A percentile compares a stretch with the other conserved stretches of the same genome.
Conservation (phyloP, 1,140 invertebrate species). For the Drosophila subobscura region DNA sequence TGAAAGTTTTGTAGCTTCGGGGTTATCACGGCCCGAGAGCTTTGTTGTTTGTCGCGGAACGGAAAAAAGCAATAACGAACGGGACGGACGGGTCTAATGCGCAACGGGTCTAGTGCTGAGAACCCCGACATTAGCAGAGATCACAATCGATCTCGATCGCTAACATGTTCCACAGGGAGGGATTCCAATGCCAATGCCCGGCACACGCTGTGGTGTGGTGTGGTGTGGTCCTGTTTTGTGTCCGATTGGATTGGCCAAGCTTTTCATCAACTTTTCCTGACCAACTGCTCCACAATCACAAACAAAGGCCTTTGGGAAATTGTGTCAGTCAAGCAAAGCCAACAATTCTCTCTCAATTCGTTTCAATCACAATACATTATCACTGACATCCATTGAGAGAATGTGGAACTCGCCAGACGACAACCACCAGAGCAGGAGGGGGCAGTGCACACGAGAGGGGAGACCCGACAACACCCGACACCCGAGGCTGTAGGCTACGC, state of each 20-base stretch:
- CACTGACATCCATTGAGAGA: slow-evolving; percentile 68
- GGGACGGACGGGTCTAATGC: slow-evolving; percentile 47
- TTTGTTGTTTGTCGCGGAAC: slow-evolving; percentile 59
- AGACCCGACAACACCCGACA: neutral
- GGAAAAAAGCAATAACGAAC: slow-evolving; percentile 45
- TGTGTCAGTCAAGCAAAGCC: slow-evolving; percentile 51
- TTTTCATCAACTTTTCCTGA: slow-evolving; percentile 42
- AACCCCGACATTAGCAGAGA: slow-evolving; percentile 28
- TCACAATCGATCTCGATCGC: slow-evolving; percentile 19
- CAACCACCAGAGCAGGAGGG: neutral
- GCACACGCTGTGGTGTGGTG: neutral
- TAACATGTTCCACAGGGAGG: neutral
- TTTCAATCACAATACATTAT: slow-evolving; percentile 69
- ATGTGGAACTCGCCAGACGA: slow-evolving; percentile 54
- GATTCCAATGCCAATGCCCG: neutral
- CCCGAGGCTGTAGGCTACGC: slow-evolving; percentile 46
- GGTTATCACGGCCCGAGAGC: slow-evolving; percentile 72
- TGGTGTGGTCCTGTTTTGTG: slow-evolving; percentile 3
- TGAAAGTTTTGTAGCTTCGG: slow-evolving; percentile 79
- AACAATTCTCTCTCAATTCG: slow-evolving; percentile 57
- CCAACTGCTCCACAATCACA: slow-evolving; percentile 45
- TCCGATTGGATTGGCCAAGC: slow-evolving; percentile 10
- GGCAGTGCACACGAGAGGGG: neutral
- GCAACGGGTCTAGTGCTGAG: slow-evolving; percentile 50
- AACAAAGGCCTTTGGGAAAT: slow-evolving; percentile 75